A percentile compares a stretch with the other conserved stretches of the same genome.
Evolutionary conservation across 2,888 invertebrate species (phyloP).

Genomic region (Andrena flavipes): DNA sequence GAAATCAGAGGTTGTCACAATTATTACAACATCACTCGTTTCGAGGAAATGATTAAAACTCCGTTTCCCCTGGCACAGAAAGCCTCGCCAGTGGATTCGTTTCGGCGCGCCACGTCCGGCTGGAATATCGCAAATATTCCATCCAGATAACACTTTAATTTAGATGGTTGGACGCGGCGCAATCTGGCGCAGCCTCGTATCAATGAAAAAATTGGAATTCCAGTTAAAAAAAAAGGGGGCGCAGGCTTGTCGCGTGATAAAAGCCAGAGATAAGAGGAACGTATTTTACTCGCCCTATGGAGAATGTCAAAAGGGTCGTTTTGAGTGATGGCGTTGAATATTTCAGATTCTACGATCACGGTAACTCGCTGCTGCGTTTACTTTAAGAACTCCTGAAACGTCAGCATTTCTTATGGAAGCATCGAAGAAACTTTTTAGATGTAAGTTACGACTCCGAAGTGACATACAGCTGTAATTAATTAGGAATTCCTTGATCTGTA

Average conservation of each 20-base stretch:
- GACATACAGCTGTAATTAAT: too few relatives aligned
- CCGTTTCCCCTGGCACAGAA: background rate
- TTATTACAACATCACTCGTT: background rate
- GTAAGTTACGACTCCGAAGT: too few relatives aligned
- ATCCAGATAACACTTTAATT: conserved; percentile 33
- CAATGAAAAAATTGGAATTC: background rate
- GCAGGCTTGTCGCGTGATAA: conserved; percentile 31
- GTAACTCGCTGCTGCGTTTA: background rate
- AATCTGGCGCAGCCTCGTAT: conserved; percentile 20
- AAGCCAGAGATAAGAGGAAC: conserved; percentile 22
- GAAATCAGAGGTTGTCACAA: background rate
- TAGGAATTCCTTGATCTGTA: too few relatives aligned
- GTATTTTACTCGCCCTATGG: conserved; percentile 7
- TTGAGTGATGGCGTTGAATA: background rate
- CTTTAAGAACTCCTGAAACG: background rate
- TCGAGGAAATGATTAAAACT: background rate
- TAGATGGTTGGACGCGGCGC: conserved; percentile 16
- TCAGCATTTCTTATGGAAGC: background rate
- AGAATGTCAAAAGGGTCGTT: background rate
- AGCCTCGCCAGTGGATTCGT: background rate
- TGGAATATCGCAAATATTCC: conserved; percentile 12
- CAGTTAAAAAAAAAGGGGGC: background rate
- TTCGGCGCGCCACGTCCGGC: background rate
- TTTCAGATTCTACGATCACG: background rate
- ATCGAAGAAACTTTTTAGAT: too few relatives aligned